phyloP scores from a whole-genome alignment of 1,140 invertebrate genomes.

The Penaeus chinensis region DNA sequence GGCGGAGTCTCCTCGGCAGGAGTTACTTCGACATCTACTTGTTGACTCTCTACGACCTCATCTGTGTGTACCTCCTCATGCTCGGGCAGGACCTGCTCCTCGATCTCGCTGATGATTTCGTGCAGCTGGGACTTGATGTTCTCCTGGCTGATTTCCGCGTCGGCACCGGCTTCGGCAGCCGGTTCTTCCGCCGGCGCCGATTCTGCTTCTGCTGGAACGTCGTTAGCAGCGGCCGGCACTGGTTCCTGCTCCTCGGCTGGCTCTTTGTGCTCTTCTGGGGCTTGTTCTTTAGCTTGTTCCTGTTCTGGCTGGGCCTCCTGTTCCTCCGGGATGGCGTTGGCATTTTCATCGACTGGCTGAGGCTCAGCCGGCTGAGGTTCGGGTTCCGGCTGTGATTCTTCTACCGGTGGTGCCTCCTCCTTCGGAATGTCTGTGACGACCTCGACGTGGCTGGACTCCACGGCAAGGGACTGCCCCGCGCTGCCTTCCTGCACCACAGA shows the following conservation, averaged over 20 bases:
- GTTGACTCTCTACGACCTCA: too few relatives aligned
- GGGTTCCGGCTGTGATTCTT: neutral
- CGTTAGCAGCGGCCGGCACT: neutral
- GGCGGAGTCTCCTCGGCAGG: neutral
- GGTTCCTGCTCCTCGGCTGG: neutral
- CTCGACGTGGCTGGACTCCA: neutral
- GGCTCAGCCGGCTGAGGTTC: constrained; percentile 36
- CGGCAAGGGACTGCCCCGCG: constrained; percentile 8
- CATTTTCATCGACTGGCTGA: constrained; percentile 46
- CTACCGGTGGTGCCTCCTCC: neutral
- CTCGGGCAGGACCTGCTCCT: constrained; percentile 69
- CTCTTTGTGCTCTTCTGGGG: too few relatives aligned
- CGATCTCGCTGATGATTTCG: constrained; percentile 75
- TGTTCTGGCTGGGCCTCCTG: neutral
- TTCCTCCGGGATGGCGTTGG: constrained; percentile 34
- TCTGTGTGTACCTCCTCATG: constrained; percentile 32
- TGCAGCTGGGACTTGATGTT: constrained; percentile 73
- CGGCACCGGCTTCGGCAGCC: constrained; percentile 1
- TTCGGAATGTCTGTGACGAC: neutral
- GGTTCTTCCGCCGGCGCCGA: neutral
- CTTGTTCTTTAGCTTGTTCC: neutral
- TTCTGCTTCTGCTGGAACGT: neutral
- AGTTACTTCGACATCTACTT: constrained; percentile 8
- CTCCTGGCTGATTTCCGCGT: constrained; percentile 71
- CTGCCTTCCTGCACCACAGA: constrained; percentile 17